Conservation (phyloP, 2,797 vertebrate genomes). For the Melanotaenia maccullochi region DNA sequence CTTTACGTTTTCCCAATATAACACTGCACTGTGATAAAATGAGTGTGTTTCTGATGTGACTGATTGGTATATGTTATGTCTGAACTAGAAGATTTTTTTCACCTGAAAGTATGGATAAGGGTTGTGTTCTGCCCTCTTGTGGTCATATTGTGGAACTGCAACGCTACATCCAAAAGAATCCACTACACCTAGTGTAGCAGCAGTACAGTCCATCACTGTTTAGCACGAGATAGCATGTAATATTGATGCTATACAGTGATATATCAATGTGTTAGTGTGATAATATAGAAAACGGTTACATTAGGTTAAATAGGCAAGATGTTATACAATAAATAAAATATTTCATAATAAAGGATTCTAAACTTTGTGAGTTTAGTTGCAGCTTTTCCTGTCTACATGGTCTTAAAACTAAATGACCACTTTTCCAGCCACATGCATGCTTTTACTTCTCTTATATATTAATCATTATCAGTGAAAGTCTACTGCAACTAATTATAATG, state of each 20-base stretch:
- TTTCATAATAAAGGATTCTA: not conserved
- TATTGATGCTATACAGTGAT: no score
- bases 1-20: no score
- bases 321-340: not conserved
- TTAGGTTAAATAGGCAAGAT: not conserved
- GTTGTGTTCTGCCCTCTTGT: constrained; percentile 1
- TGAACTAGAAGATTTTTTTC: no score
- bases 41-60: no score
- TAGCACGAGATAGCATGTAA: no score
- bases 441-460: constrained; percentile 22
- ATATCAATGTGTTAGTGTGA: not conserved
- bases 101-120: no score
- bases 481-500: constrained; percentile 50
- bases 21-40: no score
- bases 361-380: not conserved
- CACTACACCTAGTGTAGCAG: no score
- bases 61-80: no score
- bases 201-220: no score
- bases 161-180: not conserved
- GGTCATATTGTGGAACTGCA: not conserved
- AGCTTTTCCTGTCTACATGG: not conserved
- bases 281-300: not conserved
- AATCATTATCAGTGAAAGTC: constrained; percentile 40
- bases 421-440: not conserved
- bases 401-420: not conserved